A percentile compares a stretch with the other conserved stretches of the same genome.
These are phyloP conservation scores for Pipra filicauda DNA, from an alignment of 2,113 vertebrate genomes.

Conservation along the genomic window DNA sequence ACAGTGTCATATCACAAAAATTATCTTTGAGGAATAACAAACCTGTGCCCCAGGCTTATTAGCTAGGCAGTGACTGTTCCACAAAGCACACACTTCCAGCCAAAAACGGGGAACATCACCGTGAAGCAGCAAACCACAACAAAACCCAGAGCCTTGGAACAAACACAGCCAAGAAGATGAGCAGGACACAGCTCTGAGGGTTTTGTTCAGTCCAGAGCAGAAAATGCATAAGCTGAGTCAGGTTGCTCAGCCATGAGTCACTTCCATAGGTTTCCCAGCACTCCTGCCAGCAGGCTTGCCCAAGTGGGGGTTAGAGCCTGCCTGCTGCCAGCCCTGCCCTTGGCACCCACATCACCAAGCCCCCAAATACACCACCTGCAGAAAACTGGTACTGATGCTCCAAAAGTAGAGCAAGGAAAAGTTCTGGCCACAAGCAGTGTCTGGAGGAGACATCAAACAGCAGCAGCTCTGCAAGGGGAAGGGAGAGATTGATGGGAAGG, in stretches of 20 bases:
- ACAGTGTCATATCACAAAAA: background rate
- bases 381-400: background rate
- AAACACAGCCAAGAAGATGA: rapidly evolving
- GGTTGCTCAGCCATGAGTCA: background rate
- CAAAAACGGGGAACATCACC: background rate
- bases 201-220: background rate
- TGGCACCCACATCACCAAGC: rapidly evolving
- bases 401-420: background rate
- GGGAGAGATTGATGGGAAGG: background rate
- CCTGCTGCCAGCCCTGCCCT: background rate
- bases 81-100: rapidly evolving
- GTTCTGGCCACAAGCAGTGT: background rate
- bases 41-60: background rate
- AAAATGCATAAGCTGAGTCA: background rate
- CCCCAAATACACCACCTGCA: rapidly evolving
- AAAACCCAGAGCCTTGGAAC: background rate
- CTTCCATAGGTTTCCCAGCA: background rate
- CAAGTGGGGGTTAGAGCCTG: background rate
- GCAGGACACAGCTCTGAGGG: background rate
- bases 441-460: rapidly evolving
- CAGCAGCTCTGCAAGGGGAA: background rate
- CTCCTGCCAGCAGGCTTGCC: background rate
- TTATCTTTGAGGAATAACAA: background rate
- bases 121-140: background rate
- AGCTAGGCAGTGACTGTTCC: background rate